phyloP scores from a whole-genome alignment of 2,888 invertebrate genomes.

The Microdon myrmicae region DNA sequence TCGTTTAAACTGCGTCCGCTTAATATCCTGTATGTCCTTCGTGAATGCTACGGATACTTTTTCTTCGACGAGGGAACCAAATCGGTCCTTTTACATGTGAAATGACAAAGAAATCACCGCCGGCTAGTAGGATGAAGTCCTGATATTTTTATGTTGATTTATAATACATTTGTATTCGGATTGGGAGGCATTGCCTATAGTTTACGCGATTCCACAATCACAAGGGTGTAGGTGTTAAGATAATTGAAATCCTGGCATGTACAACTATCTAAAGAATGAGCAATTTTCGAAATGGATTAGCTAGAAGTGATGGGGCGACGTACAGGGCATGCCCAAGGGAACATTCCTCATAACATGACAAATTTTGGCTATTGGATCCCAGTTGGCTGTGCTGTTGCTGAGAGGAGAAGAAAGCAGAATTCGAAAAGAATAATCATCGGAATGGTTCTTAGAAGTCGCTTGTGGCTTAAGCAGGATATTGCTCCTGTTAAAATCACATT shows the following conservation, averaged over 20 bases:
- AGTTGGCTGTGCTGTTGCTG: background rate
- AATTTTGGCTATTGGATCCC: slow-evolving; percentile 32
- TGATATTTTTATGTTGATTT: slow-evolving; percentile 50
- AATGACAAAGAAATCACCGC: slow-evolving; percentile 43
- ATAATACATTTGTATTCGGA: slow-evolving; percentile 31
- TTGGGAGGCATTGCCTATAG: slow-evolving; percentile 22
- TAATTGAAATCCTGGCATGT: slow-evolving; percentile 43
- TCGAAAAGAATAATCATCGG: slow-evolving; percentile 6
- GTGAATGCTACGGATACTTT: too few species aligned
- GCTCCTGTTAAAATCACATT: too few species aligned
- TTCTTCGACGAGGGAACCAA: too few species aligned
- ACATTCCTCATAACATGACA: slow-evolving; percentile 18
- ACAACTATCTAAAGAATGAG: slow-evolving; percentile 23
- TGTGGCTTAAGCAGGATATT: too few species aligned
- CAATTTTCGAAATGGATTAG: slow-evolving; percentile 46
- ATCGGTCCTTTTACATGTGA: slow-evolving; percentile 3
- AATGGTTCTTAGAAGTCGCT: too few species aligned
- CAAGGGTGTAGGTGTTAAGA: slow-evolving; percentile 25
- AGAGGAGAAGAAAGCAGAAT: slow-evolving; percentile 10
- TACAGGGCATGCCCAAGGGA: slow-evolving; percentile 29
- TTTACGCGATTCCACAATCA: background rate
- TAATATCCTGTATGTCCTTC: slow-evolving; percentile 39
- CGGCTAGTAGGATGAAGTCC: slow-evolving; percentile 41
- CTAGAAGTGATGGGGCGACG: slow-evolving; percentile 14
- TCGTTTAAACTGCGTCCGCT: slow-evolving; percentile 43